These are phyloP conservation scores for Nyctalus aviator DNA, from an alignment of 2,797 vertebrate genomes.

Conservation along the genomic window DNA sequence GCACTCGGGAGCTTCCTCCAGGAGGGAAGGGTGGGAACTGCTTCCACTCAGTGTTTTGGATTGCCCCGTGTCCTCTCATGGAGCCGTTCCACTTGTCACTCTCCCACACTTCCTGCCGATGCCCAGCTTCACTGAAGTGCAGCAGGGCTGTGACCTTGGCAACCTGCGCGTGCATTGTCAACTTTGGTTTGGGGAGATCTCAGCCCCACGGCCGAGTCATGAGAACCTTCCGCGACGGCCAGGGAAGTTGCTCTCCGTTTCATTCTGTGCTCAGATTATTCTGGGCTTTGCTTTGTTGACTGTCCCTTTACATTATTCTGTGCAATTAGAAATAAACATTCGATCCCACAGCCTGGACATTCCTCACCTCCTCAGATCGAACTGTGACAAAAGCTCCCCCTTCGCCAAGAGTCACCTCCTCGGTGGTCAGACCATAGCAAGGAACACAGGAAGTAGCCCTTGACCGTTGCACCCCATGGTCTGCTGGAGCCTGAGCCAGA, in stretches of 20 bases:
- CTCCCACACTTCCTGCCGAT: not conserved
- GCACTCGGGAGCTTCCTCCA: not conserved
- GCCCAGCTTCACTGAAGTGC: not conserved
- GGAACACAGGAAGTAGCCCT: not conserved
- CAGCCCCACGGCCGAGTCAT: not conserved
- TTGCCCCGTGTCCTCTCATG: not conserved
- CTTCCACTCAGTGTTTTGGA: not conserved
- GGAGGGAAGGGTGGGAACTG: not conserved
- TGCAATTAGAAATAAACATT: not conserved
- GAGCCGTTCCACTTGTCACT: not conserved
- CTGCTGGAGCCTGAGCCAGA: not conserved
- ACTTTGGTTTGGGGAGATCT: not conserved
- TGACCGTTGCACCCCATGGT: rapidly evolving
- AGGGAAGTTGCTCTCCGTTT: not conserved
- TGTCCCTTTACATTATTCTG: not conserved
- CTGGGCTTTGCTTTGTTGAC: not conserved
- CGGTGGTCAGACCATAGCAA: not conserved
- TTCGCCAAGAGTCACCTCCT: not conserved
- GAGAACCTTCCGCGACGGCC: not conserved
- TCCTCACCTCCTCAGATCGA: not conserved
- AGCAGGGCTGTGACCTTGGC: not conserved
- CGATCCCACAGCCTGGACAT: not conserved
- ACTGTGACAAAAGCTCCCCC: not conserved
- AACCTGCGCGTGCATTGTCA: not conserved
- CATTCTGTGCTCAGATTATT: not conserved